These are phyloP conservation scores for Rutpela maculata DNA, from an alignment of 2,888 invertebrate species.

Conservation along the genomic window DNA sequence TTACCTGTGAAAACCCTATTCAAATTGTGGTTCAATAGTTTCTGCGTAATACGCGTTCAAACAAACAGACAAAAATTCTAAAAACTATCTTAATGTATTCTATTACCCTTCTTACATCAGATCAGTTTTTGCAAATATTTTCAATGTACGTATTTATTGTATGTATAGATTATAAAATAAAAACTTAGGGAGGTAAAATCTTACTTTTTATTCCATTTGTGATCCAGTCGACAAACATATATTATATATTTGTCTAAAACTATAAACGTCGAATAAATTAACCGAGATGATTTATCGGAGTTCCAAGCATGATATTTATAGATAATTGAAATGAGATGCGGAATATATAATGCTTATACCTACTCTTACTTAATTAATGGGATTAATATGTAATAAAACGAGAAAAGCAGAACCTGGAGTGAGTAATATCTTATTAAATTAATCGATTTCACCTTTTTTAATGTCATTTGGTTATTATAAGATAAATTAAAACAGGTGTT, in stretches of 20 bases:
- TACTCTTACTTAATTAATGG: slow-evolving; percentile 30
- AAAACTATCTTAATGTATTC: no score
- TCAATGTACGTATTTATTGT: no score
- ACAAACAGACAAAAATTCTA: no score
- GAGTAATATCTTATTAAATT: slow-evolving; percentile 18
- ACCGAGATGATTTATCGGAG: slow-evolving; percentile 25
- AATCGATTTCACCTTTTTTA: slow-evolving; percentile 10
- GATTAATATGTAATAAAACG: slow-evolving; percentile 29
- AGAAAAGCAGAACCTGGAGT: slow-evolving; percentile 1
- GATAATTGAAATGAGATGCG: slow-evolving; percentile 25
- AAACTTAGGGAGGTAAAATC: not conserved
- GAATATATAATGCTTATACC: slow-evolving; percentile 35
- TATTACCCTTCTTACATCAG: no score
- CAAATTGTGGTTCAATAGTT: no score
- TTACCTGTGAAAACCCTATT: no score
- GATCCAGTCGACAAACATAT: slow-evolving; percentile 14
- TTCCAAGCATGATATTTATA: slow-evolving; percentile 24
- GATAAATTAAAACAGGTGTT: slow-evolving; percentile 4
- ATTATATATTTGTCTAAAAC: slow-evolving; percentile 24
- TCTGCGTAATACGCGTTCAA: no score
- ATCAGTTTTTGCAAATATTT: no score
- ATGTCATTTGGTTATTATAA: not conserved
- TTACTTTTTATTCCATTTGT: not conserved
- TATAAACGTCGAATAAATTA: slow-evolving; percentile 28
- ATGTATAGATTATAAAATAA: no score